These are phyloP conservation scores for Pheosia tremula DNA, from an alignment of 2,888 invertebrate species.

Conservation along the genomic window DNA sequence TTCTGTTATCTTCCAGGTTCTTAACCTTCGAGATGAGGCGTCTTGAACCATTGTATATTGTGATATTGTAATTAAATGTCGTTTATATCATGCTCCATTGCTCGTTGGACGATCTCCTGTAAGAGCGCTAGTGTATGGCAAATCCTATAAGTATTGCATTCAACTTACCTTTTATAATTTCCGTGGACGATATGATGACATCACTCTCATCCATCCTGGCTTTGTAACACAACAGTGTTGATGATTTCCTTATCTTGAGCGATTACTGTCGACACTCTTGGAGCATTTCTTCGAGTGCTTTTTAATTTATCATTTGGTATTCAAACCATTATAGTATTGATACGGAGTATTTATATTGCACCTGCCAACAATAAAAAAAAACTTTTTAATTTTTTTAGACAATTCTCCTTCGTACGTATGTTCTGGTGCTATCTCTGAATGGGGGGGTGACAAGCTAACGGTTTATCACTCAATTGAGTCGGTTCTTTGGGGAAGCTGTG, in stretches of 20 bases:
- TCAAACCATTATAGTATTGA: slow-evolving; percentile 1
- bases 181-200: slow-evolving; percentile 86
- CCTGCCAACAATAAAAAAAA: not conserved
- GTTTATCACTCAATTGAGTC: too few relatives aligned
- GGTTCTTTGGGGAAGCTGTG: too few relatives aligned
- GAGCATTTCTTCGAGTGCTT: slow-evolving; percentile 24
- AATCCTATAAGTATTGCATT: not conserved
- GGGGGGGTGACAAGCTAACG: too few relatives aligned
- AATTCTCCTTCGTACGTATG: too few relatives aligned
- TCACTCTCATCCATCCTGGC: slow-evolving; percentile 81
- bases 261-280: slow-evolving; percentile 29
- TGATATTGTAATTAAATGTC: too few relatives aligned
- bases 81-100: too few relatives aligned
- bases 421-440: too few relatives aligned
- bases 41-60: too few relatives aligned
- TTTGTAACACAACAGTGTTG: slow-evolving; percentile 72
- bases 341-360: not conserved
- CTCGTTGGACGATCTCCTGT: too few relatives aligned
- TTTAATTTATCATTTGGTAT: not conserved
- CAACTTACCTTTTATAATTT: slow-evolving; percentile 86
- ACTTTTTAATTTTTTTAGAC: not conserved
- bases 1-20: too few relatives aligned
- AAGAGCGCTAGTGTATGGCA: too few relatives aligned
- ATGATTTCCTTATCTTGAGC: slow-evolving; percentile 73
- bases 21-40: too few relatives aligned